A percentile compares a stretch with the other conserved stretches of the same genome.
These are phyloP conservation scores for Rhimphoctona megacephalus DNA, from an alignment of 2,888 invertebrate species.

Conservation along the genomic window DNA sequence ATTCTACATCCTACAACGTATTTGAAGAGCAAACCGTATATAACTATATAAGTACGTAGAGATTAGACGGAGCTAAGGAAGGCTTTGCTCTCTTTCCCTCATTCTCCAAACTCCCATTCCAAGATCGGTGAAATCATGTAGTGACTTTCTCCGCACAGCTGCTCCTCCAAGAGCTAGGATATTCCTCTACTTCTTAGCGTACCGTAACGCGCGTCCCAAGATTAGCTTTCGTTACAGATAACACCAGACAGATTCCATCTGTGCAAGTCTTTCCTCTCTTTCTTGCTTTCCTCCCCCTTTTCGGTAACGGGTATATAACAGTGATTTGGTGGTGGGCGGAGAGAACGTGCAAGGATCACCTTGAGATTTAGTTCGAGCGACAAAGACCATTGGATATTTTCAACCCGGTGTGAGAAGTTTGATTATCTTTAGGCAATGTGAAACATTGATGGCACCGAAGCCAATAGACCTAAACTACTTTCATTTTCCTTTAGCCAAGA, in stretches of 20 bases:
- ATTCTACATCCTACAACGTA: slow-evolving; percentile 39
- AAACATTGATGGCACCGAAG: slow-evolving; percentile 1
- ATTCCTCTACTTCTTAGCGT: slow-evolving; percentile 78
- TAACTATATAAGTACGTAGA: slow-evolving; percentile 73
- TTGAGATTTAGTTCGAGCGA: slow-evolving; percentile 38
- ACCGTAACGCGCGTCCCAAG: slow-evolving; percentile 70
- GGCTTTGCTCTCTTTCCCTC: slow-evolving; percentile 73
- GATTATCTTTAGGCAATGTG: slow-evolving; percentile 72
- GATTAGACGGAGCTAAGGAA: slow-evolving; percentile 78
- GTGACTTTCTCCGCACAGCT: slow-evolving; percentile 72
- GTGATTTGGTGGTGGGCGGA: slow-evolving; percentile 28
- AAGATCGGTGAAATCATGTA: slow-evolving; percentile 81
- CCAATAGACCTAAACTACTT: slow-evolving; percentile 13
- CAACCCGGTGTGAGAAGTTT: slow-evolving; percentile 73
- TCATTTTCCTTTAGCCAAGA: not conserved
- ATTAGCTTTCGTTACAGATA: slow-evolving; percentile 83
- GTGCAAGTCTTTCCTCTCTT: slow-evolving; percentile 7
- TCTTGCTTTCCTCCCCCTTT: not conserved
- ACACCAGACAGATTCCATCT: slow-evolving; percentile 74
- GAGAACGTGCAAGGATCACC: slow-evolving; percentile 49
- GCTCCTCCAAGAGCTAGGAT: slow-evolving; percentile 71
- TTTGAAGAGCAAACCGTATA: slow-evolving; percentile 40
- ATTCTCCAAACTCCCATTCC: not conserved
- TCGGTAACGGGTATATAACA: slow-evolving; percentile 17
- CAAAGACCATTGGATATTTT: slow-evolving; percentile 35